Evolutionary conservation across 2,797 vertebrate species (phyloP).

Genomic region (Amniataba percoides): DNA sequence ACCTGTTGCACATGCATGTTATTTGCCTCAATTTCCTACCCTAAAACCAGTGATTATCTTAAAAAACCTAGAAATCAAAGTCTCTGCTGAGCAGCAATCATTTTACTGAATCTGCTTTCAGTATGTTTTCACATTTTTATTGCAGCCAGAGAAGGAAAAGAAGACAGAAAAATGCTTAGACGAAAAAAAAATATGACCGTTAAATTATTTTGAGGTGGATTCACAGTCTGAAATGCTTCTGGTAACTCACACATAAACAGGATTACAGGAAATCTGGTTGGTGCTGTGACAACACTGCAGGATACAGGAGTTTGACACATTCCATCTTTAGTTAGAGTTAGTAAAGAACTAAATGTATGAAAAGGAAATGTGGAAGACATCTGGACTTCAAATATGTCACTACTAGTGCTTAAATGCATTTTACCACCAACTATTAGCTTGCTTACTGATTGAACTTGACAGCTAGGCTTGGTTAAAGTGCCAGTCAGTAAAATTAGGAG

Average conservation of each 20-base stretch:
- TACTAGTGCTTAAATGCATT: too few relatives aligned
- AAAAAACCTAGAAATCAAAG: neutral
- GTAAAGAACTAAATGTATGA: neutral
- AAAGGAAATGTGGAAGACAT: neutral
- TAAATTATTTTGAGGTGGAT: neutral
- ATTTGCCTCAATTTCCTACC: neutral
- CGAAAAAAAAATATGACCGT: neutral
- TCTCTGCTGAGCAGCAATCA: neutral
- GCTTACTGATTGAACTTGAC: too few relatives aligned
- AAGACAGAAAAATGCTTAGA: neutral
- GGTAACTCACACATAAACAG: neutral
- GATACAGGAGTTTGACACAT: neutral
- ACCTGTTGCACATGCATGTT: neutral
- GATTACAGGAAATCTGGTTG: neutral
- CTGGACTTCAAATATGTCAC: too few relatives aligned
- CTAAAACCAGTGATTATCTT: neutral
- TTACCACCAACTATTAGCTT: too few relatives aligned
- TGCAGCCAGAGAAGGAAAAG: neutral
- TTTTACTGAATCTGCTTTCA: neutral
- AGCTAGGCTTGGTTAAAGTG: neutral
- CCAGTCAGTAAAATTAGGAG: too few relatives aligned
- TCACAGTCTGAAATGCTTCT: neutral
- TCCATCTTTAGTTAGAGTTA: neutral
- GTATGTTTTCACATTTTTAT: neutral
- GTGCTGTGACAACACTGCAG: neutral